Base-by-base conservation (phyloP, 2,113 vertebrate genomes). In the Tringa solitaria region DNA sequence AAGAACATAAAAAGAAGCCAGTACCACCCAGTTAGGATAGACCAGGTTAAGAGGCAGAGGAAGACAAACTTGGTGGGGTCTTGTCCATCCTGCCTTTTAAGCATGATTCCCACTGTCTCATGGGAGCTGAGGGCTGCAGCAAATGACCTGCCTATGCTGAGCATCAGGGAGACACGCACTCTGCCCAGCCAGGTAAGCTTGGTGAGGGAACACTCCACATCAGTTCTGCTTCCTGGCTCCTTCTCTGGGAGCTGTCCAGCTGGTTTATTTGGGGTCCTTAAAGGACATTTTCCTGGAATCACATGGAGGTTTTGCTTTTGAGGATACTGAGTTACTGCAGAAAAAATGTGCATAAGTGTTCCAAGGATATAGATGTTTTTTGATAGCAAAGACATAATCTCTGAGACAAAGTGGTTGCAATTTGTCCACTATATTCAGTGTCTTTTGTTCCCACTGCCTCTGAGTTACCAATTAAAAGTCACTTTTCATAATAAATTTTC, bases 91-190 rank as follows among this genome's bases (percentile, higher is more conserved):
- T 35, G 59, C 23, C 26, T 43, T 46, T 43, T 43, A 11, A 46
- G 46, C 23, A 26, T 5, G 75, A 59, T n/a, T 5, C 13, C 14
- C 4, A 1, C 37, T 12, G 9, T 22, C 18, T 23, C 22, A 17
- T 5, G 22, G 28, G 37, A 72, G 12, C 46, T 30, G 19, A 32
- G 61, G 9, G 46, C 51, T 67, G 61, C 65, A 61, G 51, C 33
- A 18, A 17, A 15, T 18, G 14, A 22, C 28, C 23, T 0, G 0
- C 24, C 18, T 20, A 26, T 21, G 46, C 67, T 56, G 32, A 33
- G 32, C 21, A 8, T 11, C 12, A 3, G 1, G 8, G 51, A n/a
- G 24, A 18, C 5, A 4, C 5, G 6, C 60, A 33, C 11, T 2
- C 26, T 33, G 39, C 39, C 26, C 45, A 59, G 33, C 37, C 46